phyloP scores from a whole-genome alignment of 2,113 vertebrate species.

The Bagarius yarrelli region DNA sequence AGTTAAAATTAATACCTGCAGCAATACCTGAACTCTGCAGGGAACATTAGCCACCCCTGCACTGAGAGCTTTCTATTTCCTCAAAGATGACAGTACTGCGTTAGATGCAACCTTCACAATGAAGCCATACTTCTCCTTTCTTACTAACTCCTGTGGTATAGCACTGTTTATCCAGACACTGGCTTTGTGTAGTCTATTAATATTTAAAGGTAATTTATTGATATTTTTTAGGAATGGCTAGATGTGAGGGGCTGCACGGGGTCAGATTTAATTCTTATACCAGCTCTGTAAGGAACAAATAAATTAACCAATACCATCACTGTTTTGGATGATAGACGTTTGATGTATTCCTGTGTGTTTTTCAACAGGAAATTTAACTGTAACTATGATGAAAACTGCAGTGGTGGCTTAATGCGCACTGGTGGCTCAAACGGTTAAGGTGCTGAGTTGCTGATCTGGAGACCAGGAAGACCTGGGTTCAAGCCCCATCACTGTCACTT shows the following conservation, averaged over 20 bases:
- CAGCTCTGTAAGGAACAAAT: background rate
- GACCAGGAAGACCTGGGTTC: too few species aligned
- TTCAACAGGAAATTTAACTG: background rate
- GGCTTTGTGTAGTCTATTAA: background rate
- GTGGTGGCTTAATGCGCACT: too few species aligned
- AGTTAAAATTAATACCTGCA: background rate
- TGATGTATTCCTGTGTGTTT: background rate
- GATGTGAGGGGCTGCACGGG: background rate
- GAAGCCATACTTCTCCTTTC: background rate
- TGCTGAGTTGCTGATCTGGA: too few species aligned
- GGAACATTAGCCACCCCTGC: background rate
- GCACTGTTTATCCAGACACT: background rate
- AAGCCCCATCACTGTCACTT: too few species aligned
- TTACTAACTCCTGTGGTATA: conserved; percentile 7
- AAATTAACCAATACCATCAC: background rate
- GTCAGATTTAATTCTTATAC: background rate
- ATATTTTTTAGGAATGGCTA: background rate
- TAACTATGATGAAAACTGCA: too few species aligned
- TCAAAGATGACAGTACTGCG: background rate
- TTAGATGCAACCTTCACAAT: background rate
- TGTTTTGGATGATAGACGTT: background rate
- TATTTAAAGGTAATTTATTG: background rate
- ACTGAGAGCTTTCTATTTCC: background rate
- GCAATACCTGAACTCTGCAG: background rate
- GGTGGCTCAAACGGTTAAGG: too few species aligned